A percentile compares a stretch with the other conserved stretches of the same genome.
Conservation (phyloP, 2,113 vertebrate genomes). For the Lonchura striata region DNA sequence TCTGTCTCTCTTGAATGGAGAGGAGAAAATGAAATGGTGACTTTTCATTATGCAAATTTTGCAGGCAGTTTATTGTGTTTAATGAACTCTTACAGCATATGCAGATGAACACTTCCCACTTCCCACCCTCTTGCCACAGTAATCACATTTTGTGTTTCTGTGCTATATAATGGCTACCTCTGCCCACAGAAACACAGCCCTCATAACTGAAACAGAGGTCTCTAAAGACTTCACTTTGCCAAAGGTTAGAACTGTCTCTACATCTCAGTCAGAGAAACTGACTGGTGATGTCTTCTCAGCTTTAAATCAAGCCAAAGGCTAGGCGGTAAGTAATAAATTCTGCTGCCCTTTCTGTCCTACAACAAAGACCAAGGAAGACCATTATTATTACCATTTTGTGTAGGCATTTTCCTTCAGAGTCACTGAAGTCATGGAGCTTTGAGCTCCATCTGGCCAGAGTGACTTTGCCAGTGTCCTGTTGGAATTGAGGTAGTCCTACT, state of each 20-base stretch:
- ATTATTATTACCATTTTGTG: not conserved
- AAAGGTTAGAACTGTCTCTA: not conserved
- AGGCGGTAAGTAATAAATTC: not conserved
- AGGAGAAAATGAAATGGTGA: not conserved
- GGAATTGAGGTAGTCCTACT: not conserved
- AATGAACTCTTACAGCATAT: slow-evolving; percentile 37
- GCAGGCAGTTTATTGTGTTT: slow-evolving; percentile 28
- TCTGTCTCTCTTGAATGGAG: not conserved
- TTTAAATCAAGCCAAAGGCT: not conserved
- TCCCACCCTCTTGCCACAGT: slow-evolving; percentile 6
- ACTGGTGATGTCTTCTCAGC: not conserved
- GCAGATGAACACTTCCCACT: slow-evolving; percentile 50
- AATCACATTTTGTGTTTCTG: slow-evolving; percentile 32
- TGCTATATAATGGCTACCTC: slow-evolving; percentile 10
- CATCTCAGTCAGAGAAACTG: not conserved
- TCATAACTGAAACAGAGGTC: not conserved
- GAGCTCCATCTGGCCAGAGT: not conserved
- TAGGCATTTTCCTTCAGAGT: not conserved
- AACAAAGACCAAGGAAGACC: not conserved
- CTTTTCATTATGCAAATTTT: slow-evolving; percentile 26
- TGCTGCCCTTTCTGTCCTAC: not conserved
- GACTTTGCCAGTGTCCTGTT: not conserved
- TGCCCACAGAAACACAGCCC: not conserved
- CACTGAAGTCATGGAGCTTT: not conserved
- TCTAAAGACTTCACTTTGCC: not conserved